Percentiles rank a stretch among this genome's conserved stretches.
Conservation (phyloP, 2,888 invertebrate genomes). For the Cerastoderma edule region DNA sequence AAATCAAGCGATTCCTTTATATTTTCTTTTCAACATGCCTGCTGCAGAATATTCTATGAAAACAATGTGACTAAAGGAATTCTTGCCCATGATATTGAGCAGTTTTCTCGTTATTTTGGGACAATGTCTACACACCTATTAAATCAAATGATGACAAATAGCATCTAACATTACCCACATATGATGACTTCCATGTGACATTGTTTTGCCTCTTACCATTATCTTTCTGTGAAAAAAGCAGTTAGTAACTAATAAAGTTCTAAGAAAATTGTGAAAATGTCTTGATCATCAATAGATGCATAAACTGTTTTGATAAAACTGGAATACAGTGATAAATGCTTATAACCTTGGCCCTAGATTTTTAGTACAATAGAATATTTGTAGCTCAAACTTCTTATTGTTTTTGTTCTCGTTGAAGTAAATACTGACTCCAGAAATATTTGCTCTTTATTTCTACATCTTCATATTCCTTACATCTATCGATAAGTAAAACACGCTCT, state of each 20-base stretch:
- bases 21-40: not conserved
- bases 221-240: not conserved
- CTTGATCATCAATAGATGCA: too few species aligned
- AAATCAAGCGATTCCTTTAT: not conserved
- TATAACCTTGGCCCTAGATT: not conserved
- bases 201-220: not conserved
- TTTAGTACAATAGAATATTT: not conserved
- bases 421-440: too few species aligned
- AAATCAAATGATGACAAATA: not conserved
- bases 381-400: not conserved
- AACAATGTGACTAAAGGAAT: conserved; percentile 1
- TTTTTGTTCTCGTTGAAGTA: too few species aligned
- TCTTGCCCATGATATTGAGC: not conserved
- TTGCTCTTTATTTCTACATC: too few species aligned
- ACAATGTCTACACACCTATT: not conserved
- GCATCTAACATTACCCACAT: not conserved
- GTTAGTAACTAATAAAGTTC: not conserved
- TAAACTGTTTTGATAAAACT: not conserved
- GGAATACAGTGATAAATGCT: not conserved
- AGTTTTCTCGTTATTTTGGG: not conserved
- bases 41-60: not conserved
- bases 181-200: not conserved
- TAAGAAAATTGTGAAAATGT: not conserved
- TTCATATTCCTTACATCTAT: too few species aligned
- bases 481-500: too few species aligned